Base-by-base conservation (phyloP, 1,140 invertebrate species). In the Polypedilum vanderplanki region DNA sequence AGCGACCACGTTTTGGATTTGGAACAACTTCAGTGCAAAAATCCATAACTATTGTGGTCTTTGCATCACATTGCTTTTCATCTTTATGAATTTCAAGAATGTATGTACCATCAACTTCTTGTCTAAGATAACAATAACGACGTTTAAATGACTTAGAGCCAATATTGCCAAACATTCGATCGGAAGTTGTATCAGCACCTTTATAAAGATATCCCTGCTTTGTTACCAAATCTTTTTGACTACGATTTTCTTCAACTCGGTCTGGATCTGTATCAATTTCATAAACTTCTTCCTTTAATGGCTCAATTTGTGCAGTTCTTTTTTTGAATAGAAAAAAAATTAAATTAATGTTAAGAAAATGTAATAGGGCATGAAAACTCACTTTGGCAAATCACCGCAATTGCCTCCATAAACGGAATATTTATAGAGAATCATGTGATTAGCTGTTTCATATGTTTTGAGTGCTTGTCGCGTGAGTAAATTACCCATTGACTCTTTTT, bases 41-140 rank as follows among this genome's bases (percentile, higher is more conserved):
- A 82, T 97, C 95, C 89, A 97, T 91, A 76, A 94, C 93, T 83
- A 97, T 93, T n/a, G 92, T 92, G 76, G 92, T 88, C 84, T 96
- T 96, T 1, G 91, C 90, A 79, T 97, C 94, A 2, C 88, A 88
- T 83, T 94, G 95, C 80, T 91, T 93, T 75, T 97, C 94, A 85
- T 97, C 95, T 85, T 97, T 97, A 80, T 93, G 93, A 78, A 97
- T 87, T 83, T 96, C 93, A 20, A 97, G 85, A 78, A 94, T 92
- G 79, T 95, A 95, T 0, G 93, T 94, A 10, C 93, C 93, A 83
- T 96, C 94, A 40, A 94, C 89, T 84, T 96, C 93, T 83, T 93
- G 91, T 75, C 94, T 86, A 78, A 97, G 85, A 84, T 91, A 91
- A 84, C 94, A 95, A 84, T 91, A 96, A 75, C 78, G 87, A 81